Conservation (phyloP, 2,888 invertebrate genomes). For the Brachypterus glaber region DNA sequence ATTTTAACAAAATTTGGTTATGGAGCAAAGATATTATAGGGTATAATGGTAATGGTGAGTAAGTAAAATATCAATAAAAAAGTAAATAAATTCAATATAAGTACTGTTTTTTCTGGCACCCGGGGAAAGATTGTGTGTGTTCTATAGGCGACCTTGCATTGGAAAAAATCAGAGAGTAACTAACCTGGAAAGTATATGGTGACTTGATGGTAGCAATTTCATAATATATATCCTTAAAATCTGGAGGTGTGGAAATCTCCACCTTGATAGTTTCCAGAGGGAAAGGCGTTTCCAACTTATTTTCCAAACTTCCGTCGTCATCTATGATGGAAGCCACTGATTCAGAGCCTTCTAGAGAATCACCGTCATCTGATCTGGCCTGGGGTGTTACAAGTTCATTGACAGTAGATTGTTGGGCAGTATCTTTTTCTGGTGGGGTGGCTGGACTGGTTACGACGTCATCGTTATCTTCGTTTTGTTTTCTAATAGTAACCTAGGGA, state of each 20-base stretch:
- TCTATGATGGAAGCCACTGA: slow-evolving; percentile 53
- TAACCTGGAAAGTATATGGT: slow-evolving; percentile 82
- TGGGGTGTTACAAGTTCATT: slow-evolving; percentile 49
- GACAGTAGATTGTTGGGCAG: too few species aligned
- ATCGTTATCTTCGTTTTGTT: slow-evolving; percentile 54
- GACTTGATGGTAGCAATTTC: slow-evolving; percentile 86
- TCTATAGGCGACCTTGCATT: too few species aligned
- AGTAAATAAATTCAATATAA: too few species aligned
- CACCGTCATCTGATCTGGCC: slow-evolving; percentile 45
- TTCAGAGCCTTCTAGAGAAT: slow-evolving; percentile 65
- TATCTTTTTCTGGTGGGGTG: slow-evolving; percentile 21
- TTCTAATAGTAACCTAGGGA: slow-evolving; percentile 71
- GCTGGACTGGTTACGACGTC: too few species aligned
- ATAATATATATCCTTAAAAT: slow-evolving; percentile 76
- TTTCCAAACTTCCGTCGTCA: slow-evolving; percentile 54
- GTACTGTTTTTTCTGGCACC: too few species aligned
- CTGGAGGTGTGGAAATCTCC: slow-evolving; percentile 79
- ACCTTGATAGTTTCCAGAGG: slow-evolving; percentile 74
- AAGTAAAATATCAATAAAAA: too few species aligned
- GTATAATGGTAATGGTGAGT: too few species aligned
- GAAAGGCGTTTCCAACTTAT: slow-evolving; percentile 52
- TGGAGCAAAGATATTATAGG: too few species aligned
- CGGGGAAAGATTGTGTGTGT: too few species aligned
- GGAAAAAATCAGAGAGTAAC: slow-evolving; percentile 17
- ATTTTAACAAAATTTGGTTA: too few species aligned